Base-by-base conservation (phyloP, 2,888 invertebrate species). In the Megaustenia siamemsis region DNA sequence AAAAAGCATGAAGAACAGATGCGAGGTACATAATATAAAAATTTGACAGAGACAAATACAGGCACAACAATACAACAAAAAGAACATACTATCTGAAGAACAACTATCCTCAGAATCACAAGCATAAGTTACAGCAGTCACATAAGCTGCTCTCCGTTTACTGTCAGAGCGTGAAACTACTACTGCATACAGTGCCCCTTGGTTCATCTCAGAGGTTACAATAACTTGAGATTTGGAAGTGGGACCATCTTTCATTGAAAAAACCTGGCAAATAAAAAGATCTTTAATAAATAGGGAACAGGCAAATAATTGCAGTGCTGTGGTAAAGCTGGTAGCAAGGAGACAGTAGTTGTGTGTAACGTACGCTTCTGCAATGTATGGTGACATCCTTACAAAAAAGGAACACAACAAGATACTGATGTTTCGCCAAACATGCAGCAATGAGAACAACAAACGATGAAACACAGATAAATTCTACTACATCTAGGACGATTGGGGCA, bases 101-200 rank as follows among this genome's bases (percentile, higher is more conserved):
- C 95, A 94, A 28, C 93, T 92, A 81, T 94, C 94, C 12, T 94
- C 80, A 2, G 95, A 94, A 86, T 95, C 94, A 93, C 97, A 97
- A 0, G 95, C 96, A 90, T 96, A 97, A 0, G 96, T 95, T 77
- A 95, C 94, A 2, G 95, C 94, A 0, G 97, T 96, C 0, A 96
- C 95, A 92, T 97, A 97, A 4, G 96, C 95, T 0, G 94, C 89
- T 28, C 82, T 66, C 24, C 85, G 82, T 21, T 86, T 80, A 28
- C 80, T 82, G 53, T 86, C 84, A 12, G 83, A 89, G 28, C 88
- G 86, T 45, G 69, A 86, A n/a, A 90, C 91, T 56, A 93, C 85
- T 15, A 92, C 89, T 71, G 88, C 89, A 85, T 92, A 93, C 24
- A 93, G 86, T 6, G 89, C 91, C 28, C 93, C 93, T 53, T 91